Evolutionary conservation across 1,140 invertebrate species (phyloP).

Genomic region (Procambarus virginalis): DNA sequence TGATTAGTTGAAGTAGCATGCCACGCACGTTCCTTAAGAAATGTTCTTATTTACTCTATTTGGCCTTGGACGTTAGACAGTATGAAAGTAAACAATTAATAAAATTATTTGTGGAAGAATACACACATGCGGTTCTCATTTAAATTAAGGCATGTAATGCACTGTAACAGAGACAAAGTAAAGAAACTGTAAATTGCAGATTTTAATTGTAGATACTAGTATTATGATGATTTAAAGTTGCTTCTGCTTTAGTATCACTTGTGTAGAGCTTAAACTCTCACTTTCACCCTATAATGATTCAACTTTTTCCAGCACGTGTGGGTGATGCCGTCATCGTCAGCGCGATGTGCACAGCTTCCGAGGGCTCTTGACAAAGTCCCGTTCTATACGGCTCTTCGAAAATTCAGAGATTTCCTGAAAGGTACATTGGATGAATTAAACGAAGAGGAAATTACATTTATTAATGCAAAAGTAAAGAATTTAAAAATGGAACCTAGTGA

Average conservation of each 20-base stretch:
- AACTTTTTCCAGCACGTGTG: slow-evolving; percentile 88
- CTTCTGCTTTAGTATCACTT: background rate
- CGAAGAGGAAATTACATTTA: slow-evolving; percentile 94
- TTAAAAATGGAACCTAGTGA: slow-evolving; percentile 69
- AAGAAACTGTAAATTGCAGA: too few species aligned
- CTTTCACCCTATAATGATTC: background rate
- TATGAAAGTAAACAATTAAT: too few species aligned
- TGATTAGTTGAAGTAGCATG: too few species aligned
- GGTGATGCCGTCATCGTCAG: slow-evolving; percentile 98
- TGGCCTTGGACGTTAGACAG: too few species aligned
- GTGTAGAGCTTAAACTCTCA: background rate
- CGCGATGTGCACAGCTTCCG: slow-evolving; percentile 94
- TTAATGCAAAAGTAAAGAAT: slow-evolving; percentile 71
- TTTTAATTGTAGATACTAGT: too few species aligned
- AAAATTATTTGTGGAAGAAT: too few species aligned
- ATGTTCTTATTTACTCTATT: too few species aligned
- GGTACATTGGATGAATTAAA: slow-evolving; percentile 90
- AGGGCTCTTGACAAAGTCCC: slow-evolving; percentile 97
- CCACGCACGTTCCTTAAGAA: too few species aligned
- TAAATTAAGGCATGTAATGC: too few species aligned
- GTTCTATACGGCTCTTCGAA: slow-evolving; percentile 95
- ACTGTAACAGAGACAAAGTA: too few species aligned
- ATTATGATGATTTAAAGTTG: too few species aligned
- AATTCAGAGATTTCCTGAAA: slow-evolving; percentile 95
- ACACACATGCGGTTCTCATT: too few species aligned